A percentile compares a stretch with the other conserved stretches of the same genome.
Evolutionary conservation across 2,113 vertebrate genomes (phyloP).

Genomic region (Regulus satrapa): DNA sequence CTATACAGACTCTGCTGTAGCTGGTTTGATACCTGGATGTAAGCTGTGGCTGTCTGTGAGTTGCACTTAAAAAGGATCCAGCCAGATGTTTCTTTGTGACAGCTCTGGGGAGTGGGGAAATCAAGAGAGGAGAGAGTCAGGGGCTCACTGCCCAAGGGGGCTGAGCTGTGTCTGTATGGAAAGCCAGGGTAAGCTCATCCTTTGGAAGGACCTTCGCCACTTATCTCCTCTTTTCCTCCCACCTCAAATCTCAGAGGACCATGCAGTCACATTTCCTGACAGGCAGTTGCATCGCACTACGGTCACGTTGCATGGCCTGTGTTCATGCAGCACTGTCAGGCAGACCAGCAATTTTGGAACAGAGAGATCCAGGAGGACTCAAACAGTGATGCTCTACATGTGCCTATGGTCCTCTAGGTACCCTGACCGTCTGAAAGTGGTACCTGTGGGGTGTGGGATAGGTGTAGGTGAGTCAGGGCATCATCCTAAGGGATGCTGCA

Average conservation of each 20-base stretch:
- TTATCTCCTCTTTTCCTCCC: not conserved
- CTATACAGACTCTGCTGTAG: fast-evolving
- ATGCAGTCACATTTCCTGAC: not conserved
- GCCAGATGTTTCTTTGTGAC: not conserved
- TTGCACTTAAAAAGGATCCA: not conserved
- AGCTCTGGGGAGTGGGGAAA: not conserved
- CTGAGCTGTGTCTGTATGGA: not conserved
- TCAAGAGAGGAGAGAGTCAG: not conserved
- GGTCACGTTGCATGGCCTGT: fast-evolving
- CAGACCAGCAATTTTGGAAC: not conserved
- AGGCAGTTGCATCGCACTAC: not conserved
- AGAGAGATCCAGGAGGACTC: not conserved
- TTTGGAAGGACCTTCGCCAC: not conserved
- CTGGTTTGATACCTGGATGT: not conserved
- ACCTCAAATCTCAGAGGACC: not conserved
- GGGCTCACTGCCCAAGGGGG: not conserved
- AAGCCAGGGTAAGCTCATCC: not conserved
- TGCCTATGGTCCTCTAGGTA: not conserved
- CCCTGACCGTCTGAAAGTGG: not conserved
- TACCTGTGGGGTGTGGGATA: not conserved
- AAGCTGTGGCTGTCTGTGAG: not conserved
- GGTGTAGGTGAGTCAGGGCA: not conserved
- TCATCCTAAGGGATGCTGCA: not conserved
- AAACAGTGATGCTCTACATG: not conserved
- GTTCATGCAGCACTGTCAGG: not conserved